Evolutionary conservation across 2,113 vertebrate species (phyloP).

Genomic region (Mus musculus): DNA sequence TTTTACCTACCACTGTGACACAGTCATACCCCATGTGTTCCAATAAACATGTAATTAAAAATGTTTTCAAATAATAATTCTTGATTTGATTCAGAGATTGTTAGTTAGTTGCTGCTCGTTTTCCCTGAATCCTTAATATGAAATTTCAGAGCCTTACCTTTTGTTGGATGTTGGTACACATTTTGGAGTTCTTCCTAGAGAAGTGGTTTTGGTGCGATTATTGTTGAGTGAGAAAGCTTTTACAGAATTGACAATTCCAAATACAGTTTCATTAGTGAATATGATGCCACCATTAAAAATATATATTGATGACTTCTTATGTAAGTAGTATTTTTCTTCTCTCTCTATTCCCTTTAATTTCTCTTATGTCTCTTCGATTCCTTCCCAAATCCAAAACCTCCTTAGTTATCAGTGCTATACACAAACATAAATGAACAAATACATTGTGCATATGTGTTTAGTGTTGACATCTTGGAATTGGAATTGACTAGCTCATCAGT

Average conservation of each 20-base stretch:
- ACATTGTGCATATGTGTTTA: neutral
- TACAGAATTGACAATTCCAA: neutral
- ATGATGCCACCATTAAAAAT: neutral
- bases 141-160: neutral
- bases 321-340: neutral
- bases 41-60: neutral
- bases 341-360: neutral
- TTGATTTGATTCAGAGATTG: neutral
- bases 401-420: neutral
- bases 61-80: neutral
- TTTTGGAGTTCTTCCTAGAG: neutral
- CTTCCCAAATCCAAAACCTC: neutral
- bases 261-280: neutral
- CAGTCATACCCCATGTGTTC: too few species aligned
- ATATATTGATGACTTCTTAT: neutral
- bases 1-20: neutral
- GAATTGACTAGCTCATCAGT: neutral
- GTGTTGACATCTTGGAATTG: neutral
- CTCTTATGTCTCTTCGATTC: neutral
- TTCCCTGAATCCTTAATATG: neutral
- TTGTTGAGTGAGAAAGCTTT: neutral
- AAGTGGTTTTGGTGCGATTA: neutral
- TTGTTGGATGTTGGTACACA: neutral
- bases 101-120: neutral
- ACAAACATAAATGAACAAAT: neutral